Evolutionary conservation across 2,888 invertebrate genomes (phyloP), one percentile per base, ranked within the genome.

Genomic region (Anaspis maculata): DNA sequence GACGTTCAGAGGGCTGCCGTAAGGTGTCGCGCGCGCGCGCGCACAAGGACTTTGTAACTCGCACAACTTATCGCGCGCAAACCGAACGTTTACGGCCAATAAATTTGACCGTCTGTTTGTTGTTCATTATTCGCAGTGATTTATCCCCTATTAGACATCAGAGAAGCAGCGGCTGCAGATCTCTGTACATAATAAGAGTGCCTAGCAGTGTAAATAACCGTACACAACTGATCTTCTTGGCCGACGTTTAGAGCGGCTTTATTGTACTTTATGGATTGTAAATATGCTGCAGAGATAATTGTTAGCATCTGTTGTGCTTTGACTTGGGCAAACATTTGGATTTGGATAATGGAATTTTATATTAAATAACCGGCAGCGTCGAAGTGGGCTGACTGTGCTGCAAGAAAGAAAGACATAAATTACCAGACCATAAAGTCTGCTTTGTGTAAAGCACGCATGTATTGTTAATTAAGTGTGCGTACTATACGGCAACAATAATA

Each of bases 61-160:
- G 7, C 5, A n/a, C 15, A 12, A 6, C 3, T 7, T 25, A 19
- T 14, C 15, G 25, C 23, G 33, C n/a, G n/a, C n/a, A n/a, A n/a
- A 45, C 51, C 47, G 44, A 51, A 52, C 49, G 44, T 53, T 55
- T 55, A 55, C 46, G 51, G 45, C 45, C 44, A 47, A 51, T 55
- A 55, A 53, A 54, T 52, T 52, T 51, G 45, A 51, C 41, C 46
- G 50, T 51, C 47, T 51, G 55, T 52, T 55, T 52, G 53, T 51
- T 49, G 51, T 48, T 50, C 52, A 45, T 54, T 53, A 52, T 52
- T 52, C 45, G 46, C 44, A 37, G 45, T 53, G 53, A 53, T 53
- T 54, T 54, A 52, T 52, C 44, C 42, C 41, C 38, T 39, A 36
- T 39, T 36, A 39, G 41, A 41, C 41, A 39, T 39, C 35, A 37